Evolutionary conservation across 2,113 vertebrate species (phyloP), one percentile per base, ranked within the genome.

Genomic region (Spea multiplicata): DNA sequence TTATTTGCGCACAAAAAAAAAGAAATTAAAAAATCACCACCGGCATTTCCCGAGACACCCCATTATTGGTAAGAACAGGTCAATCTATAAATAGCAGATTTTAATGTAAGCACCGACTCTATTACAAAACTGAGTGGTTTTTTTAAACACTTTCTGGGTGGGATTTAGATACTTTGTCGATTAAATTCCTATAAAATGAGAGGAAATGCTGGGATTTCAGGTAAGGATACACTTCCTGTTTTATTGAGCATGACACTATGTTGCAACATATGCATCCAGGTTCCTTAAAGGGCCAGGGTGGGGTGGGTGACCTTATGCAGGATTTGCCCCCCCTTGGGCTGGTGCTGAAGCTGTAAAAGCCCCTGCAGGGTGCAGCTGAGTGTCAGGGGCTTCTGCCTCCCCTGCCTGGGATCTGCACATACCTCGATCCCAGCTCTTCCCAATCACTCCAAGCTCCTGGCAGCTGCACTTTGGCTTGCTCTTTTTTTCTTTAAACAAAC

Each of bases 361-460:
- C 72, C 14, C 12, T 48, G 55, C 14, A 68, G 62, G 59, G n/a
- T 5, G n/a, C 59, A 46, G 61, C 49, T 17, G 47, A 66, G 76
- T 66, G 44, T 45, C 48, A 73, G 48, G 52, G 70, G n/a, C 49
- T 44, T 10, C 69, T 12, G 16, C 8, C 16, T 71, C 17, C 44
- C 69, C 59, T 66, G 67, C 44, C n/a, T 52, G 71, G 10, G 55
- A 9, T 13, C 55, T 59, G 64, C 77, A 80, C 77, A 80, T 80
- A 80, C 77, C 77, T 80, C 71, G 59, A 45, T 80, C 77, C 64
- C 77, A 73, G 77, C 77, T 73, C 71, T 17, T 52, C 67, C 62
- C 77, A 79, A 73, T 79, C 77, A 79, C 70, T 79, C 61, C 77
- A 65, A 80, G 70, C 61, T 50, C 67, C 44, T 67, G 61, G 61